A percentile compares a stretch with the other conserved stretches of the same genome.
phyloP scores from a whole-genome alignment of 92 coral and sea anemone genomes.

The Heteractis magnifica region DNA sequence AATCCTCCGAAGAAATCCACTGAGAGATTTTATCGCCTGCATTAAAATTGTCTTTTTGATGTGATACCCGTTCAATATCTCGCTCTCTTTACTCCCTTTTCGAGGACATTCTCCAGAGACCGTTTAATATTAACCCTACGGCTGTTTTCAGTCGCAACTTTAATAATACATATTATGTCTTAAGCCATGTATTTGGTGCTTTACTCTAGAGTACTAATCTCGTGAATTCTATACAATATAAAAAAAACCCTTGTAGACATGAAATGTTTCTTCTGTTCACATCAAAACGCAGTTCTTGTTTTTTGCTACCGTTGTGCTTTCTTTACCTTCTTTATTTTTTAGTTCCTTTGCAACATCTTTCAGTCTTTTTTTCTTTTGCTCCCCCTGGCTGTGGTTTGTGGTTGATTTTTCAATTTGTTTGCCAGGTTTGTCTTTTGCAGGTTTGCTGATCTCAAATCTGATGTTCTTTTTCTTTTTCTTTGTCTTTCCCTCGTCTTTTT shows the following conservation, averaged over 20 bases:
- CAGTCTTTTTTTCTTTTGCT: conserved; percentile 16
- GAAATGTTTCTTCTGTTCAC: conserved; percentile 4
- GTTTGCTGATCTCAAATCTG: conserved; percentile 7
- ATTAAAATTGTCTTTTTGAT: neutral
- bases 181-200: neutral
- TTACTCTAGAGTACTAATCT: neutral
- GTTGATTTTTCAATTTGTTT: neutral
- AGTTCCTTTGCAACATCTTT: conserved; percentile 37
- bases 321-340: conserved; percentile 1
- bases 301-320: neutral
- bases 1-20: neutral
- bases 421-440: neutral
- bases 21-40: neutral
- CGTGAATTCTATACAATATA: neutral
- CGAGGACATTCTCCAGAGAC: neutral
- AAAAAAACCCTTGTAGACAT: no score
- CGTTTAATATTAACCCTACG: neutral
- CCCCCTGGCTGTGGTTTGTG: neutral
- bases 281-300: conserved; percentile 11
- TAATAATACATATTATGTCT: neutral
- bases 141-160: neutral
- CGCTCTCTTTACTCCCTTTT: neutral
- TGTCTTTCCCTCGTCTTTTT: neutral
- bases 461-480: conserved; percentile 17
- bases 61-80: neutral